Base-by-base conservation (phyloP, 2,888 invertebrate genomes). In the Drosophila ezoana region DNA sequence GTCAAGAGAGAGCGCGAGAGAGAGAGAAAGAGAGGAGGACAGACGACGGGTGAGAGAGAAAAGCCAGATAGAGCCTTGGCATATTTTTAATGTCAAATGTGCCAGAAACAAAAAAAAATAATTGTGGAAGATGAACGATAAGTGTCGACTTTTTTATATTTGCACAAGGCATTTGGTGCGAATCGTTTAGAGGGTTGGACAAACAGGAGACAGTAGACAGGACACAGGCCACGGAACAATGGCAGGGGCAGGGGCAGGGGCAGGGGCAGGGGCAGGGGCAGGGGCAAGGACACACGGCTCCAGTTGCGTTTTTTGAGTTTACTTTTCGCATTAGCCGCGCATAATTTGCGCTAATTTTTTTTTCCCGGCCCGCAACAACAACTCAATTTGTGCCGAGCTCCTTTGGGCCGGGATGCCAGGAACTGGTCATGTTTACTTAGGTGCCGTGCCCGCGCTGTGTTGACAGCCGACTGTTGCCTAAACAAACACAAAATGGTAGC, bases 271-370 rank as follows among this genome's bases (percentile, higher is more conserved):
- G 6, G 23, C 23, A 23, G 23, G 20, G 4, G 20, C 20, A 20
- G n/a, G 51, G 62, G 48, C 52, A 69, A 52, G 72, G 60, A 61
- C 72, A 59, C 51, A 14, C 14, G 28, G 3, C 33, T 41, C 11
- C 37, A 58, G 43, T 48, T 57, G 53, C 69, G 56, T 44, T 59
- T 63, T 64, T 70, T 85, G 43, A 76, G 89, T 85, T 85, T 89
- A 49, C 88, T 54, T 51, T 65, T 37, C 65, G 85, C 81, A 88
- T 85, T 85, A 85, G 84, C 63, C 51, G 77, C 68, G 88, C 86
- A 82, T 85, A 86, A 85, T 85, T 88, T 89, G 89, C 85, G 89
- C 87, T 89, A 89, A 85, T 85, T 88, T 89, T 79, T 81, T 43
- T 20, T 35, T 1, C 4, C 9, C 28, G 20, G 32, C 20, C 14